Base-by-base conservation (phyloP, 2,113 vertebrate species). In the Puntigrus tetrazona region DNA sequence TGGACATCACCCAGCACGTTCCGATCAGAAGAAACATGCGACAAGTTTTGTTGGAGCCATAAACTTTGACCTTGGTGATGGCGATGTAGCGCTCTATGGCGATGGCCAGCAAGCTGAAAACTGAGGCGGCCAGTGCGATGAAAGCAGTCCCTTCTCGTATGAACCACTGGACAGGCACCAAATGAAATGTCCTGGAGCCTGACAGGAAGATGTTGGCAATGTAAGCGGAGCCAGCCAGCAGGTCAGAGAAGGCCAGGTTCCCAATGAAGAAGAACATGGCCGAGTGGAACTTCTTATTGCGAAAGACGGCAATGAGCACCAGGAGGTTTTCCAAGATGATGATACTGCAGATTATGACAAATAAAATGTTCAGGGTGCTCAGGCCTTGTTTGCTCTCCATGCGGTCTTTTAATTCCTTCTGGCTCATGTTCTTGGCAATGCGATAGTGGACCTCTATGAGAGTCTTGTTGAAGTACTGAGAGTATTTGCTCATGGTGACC, bases 221-320 rank as follows among this genome's bases (percentile, higher is more conserved):
- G 87, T 98, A 99, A 25, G 97, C 96, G 0, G 94, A 87, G 0
- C 97, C 98, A 0, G 98, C 97, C 91, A 99, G 74, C 2, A 99
- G 93, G 82, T 99, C 98, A 0, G 97, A 99, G 72, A 97, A 96
- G 0, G 98, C 98, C 90, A 99, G 43, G 82, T 99, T 99, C 7
- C 97, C 97, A 6, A 99, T 96, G 90, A 99, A 98, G 89, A 98
- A 95, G 90, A 97, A 99, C 97, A 98, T 99, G 90, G 97, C 97
- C 0, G 98, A 94, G 91, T 99, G 98, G 27, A 99, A 97, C 85
- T 97, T 96, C 85, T 97, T 97, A 92, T 99, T 98, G 52, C 97
- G 95, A 55, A 91, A 96, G 1, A 99, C 96, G 0, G 98, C 96
- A 0, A 95, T 79, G 1, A 99, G 95, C 13, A 99, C 97, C 86